A percentile compares a stretch with the other conserved stretches of the same genome.
These are phyloP conservation scores for Cassiopea xamachana DNA, from an alignment of 30 jellyfish, hydroid and myxozoan genomes.

Conservation along the genomic window DNA sequence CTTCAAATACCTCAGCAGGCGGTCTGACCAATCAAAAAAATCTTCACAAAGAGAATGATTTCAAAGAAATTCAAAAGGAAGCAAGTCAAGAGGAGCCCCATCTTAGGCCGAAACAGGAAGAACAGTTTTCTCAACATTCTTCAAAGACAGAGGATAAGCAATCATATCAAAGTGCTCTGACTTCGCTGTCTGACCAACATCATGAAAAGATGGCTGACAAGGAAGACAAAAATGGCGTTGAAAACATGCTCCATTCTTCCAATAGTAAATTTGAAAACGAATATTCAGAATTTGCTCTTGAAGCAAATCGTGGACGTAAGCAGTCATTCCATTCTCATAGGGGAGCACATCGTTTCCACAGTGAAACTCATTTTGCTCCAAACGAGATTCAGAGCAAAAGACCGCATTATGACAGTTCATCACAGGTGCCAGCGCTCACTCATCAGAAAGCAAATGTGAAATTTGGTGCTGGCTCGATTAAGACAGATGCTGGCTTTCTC, in stretches of 20 bases:
- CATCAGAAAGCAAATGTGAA: not conserved
- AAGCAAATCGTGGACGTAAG: not conserved
- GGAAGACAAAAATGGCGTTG: not conserved
- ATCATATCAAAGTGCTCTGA: not conserved
- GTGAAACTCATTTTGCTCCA: not conserved
- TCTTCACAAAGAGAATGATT: not conserved
- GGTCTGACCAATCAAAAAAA: not conserved
- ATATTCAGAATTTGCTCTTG: not conserved
- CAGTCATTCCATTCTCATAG: not conserved
- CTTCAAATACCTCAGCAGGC: not conserved
- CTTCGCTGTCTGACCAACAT: not conserved
- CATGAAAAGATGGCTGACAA: not conserved
- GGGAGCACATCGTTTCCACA: not conserved
- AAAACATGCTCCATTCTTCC: not conserved
- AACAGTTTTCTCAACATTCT: not conserved
- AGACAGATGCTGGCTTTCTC: slow-evolving; percentile 39
- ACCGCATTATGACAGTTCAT: not conserved
- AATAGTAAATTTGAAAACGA: not conserved
- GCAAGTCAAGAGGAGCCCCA: not conserved
- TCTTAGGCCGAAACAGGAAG: not conserved
- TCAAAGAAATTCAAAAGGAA: not conserved
- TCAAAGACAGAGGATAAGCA: not conserved
- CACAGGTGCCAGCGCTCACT: not conserved
- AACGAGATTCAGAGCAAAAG: not conserved
- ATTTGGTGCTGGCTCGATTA: not conserved